Base-by-base conservation (phyloP, 92 coral and sea anemone species). In the Actinernus sp. region DNA sequence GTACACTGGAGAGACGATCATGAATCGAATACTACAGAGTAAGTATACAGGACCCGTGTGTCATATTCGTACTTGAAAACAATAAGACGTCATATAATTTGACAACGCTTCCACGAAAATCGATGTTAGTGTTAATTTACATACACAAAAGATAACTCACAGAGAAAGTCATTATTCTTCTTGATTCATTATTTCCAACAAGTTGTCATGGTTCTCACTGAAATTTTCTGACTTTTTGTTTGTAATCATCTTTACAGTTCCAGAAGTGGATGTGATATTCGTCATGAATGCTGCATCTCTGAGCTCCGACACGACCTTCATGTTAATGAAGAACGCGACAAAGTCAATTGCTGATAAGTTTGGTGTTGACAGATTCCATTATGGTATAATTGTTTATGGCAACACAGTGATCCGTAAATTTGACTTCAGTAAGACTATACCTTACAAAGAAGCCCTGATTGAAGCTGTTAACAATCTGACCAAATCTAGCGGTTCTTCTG, bases 81-180 rank as follows among this genome's bases (percentile, higher is more conserved):
- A n/a, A n/a, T n/a, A n/a, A n/a, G n/a, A n/a, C n/a, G n/a, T n/a
- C n/a, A n/a, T n/a, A n/a, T n/a, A n/a, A n/a, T n/a, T n/a, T n/a
- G n/a, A n/a, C n/a, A n/a, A n/a, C n/a, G n/a, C n/a, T 36, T 65
- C 72, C 0, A 48, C 46, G 72, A 65, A 65, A 48, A 65, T 65
- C 23, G 49, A 22, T 26, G 72, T 65, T 21, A 19, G 48, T 14
- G 23, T 65, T n/a, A n/a, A n/a, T n/a, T n/a, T n/a, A n/a, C n/a
- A n/a, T n/a, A n/a, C n/a, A n/a, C n/a, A n/a, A n/a, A n/a, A n/a
- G n/a, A n/a, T n/a, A n/a, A n/a, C n/a, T n/a, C n/a, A n/a, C n/a
- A n/a, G n/a, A n/a, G n/a, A n/a, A n/a, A n/a, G n/a, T n/a, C n/a
- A n/a, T n/a, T n/a, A n/a, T n/a, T n/a, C n/a, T n/a, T n/a, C n/a